A percentile compares a stretch with the other conserved stretches of the same genome.
These are phyloP conservation scores for Naja naja DNA, from an alignment of 2,113 vertebrate species.

Conservation along the genomic window DNA sequence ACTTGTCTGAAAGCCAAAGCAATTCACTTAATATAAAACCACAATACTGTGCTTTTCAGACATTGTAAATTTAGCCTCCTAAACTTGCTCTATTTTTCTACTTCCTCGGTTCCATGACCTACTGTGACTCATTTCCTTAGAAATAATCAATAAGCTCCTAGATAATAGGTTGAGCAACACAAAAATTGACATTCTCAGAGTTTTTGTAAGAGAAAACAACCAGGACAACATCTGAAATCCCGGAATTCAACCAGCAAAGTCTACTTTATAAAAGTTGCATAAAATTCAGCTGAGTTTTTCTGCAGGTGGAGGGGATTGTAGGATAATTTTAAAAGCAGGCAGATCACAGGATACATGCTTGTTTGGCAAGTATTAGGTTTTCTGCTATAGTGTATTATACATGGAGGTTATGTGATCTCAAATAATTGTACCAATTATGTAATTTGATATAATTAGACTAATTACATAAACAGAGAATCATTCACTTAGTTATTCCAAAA, in stretches of 20 bases:
- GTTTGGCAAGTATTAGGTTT: conserved; percentile 53
- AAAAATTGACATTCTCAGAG: neutral
- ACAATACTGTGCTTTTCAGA: neutral
- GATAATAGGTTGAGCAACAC: neutral
- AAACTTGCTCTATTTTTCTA: neutral
- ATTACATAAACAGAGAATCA: conserved; percentile 53
- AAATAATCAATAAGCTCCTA: neutral
- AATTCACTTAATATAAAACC: neutral
- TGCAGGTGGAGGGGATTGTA: neutral
- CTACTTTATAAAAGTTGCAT: neutral
- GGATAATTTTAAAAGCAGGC: conserved; percentile 52
- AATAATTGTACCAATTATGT: conserved; percentile 62
- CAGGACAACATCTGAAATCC: neutral
- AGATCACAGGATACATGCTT: conserved; percentile 55
- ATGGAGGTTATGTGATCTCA: conserved; percentile 61
- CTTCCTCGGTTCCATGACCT: neutral
- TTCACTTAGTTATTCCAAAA: conserved; percentile 64
- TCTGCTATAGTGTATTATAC: conserved; percentile 58
- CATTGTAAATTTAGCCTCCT: neutral
- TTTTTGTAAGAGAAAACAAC: neutral
- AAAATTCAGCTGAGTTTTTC: neutral
- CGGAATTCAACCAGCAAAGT: neutral
- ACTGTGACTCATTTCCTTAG: neutral
- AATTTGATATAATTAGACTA: conserved; percentile 62
- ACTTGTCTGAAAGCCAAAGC: neutral